A percentile compares a stretch with the other conserved stretches of the same genome.
phyloP scores from a whole-genome alignment of 2,113 vertebrate genomes.

The Peucedramus taeniatus region DNA sequence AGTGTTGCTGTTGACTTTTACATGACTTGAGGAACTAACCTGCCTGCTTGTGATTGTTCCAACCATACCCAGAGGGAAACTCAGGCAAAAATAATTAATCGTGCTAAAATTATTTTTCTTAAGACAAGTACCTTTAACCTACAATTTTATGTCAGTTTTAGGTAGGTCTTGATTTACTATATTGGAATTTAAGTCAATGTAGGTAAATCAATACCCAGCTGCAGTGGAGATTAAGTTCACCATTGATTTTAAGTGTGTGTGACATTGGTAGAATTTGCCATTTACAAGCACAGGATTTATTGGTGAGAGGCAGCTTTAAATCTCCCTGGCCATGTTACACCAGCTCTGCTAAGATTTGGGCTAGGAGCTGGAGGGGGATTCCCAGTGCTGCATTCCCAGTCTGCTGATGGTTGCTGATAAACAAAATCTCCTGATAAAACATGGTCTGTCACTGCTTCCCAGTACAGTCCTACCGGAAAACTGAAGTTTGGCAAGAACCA shows the following conservation, averaged over 20 bases:
- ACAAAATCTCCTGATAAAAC: neutral
- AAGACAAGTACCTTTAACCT: neutral
- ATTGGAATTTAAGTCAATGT: neutral
- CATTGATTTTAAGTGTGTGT: slow-evolving; percentile 12
- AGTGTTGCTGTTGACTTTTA: neutral
- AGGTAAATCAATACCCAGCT: slow-evolving; percentile 5
- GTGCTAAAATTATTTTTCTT: neutral
- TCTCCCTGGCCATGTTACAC: neutral
- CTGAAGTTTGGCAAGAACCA: neutral
- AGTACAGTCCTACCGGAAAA: neutral
- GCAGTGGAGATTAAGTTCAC: neutral
- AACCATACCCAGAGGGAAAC: neutral
- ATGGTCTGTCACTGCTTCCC: neutral
- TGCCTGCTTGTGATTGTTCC: neutral
- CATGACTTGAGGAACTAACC: neutral
- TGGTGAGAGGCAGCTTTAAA: neutral
- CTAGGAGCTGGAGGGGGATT: neutral
- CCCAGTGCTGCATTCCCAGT: neutral
- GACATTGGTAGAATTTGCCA: neutral
- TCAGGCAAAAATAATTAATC: neutral
- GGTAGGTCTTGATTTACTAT: neutral
- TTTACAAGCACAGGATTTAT: slow-evolving; percentile 8
- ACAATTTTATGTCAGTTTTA: neutral
- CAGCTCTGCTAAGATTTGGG: neutral
- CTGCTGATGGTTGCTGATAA: neutral